A percentile compares a stretch with the other conserved stretches of the same genome.
Evolutionary conservation across 1,140 invertebrate genomes (phyloP).

Genomic region (Eufriesea mexicana): DNA sequence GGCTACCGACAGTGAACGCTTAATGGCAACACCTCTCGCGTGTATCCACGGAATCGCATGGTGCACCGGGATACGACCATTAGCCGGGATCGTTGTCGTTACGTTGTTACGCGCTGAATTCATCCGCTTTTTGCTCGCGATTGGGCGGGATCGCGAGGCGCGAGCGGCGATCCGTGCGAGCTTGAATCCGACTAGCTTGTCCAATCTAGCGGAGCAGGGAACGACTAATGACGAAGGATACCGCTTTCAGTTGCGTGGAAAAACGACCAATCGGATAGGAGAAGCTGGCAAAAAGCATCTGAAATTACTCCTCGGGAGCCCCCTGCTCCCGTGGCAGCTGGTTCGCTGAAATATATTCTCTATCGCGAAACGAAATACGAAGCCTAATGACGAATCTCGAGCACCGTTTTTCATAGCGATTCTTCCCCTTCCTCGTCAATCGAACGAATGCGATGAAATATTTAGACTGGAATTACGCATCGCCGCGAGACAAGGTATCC

Average conservation of each 20-base stretch:
- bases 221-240: conserved; percentile 56
- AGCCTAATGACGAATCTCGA: not conserved
- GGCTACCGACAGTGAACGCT: not conserved
- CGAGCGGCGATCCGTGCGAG: conserved; percentile 20
- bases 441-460: too few species aligned
- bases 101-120: conserved; percentile 59
- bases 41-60: conserved; percentile 8
- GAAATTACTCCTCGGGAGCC: conserved; percentile 31
- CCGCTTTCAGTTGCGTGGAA: conserved; percentile 39
- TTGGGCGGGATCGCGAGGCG: conserved; percentile 46
- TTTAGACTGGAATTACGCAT: too few species aligned
- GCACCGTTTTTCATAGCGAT: not conserved
- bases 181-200: conserved; percentile 25
- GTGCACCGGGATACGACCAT: conserved; percentile 38
- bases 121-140: conserved; percentile 53
- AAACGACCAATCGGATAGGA: conserved; percentile 30
- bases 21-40: conserved; percentile 18
- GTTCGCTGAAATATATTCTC: not conserved
- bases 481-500: too few species aligned
- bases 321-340: not conserved
- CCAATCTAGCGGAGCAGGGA: conserved; percentile 27
- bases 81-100: conserved; percentile 56
- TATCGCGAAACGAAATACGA: not conserved
- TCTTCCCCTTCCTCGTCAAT: too few species aligned
- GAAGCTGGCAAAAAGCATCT: conserved; percentile 31